phyloP scores from a whole-genome alignment of 2,797 vertebrate species.

The Cynodonichthys magdalenae region DNA sequence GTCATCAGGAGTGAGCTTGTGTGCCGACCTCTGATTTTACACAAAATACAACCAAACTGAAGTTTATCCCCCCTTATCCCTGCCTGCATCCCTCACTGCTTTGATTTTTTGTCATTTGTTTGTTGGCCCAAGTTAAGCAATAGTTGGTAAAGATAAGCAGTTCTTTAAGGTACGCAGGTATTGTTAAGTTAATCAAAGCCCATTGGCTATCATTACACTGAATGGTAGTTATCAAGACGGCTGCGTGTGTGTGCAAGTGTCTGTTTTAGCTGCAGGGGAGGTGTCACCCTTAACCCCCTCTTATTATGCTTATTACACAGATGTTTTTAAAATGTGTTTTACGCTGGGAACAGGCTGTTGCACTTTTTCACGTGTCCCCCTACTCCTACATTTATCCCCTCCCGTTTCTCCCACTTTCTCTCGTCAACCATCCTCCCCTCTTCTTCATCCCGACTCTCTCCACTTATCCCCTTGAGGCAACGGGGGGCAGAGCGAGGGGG shows the following conservation, averaged over 20 bases:
- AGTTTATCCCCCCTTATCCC: slow-evolving; percentile 34
- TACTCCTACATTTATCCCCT: slow-evolving; percentile 42
- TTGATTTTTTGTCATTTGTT: slow-evolving; percentile 31
- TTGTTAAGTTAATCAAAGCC: slow-evolving; percentile 61
- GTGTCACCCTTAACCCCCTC: slow-evolving; percentile 58
- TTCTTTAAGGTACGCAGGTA: slow-evolving; percentile 60
- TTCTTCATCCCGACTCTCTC: slow-evolving; percentile 43
- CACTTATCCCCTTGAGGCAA: slow-evolving; percentile 56
- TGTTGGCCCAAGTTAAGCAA: slow-evolving; percentile 56
- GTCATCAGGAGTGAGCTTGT: slow-evolving; percentile 20
- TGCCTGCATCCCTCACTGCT: slow-evolving; percentile 43
- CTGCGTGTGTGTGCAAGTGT: slow-evolving; percentile 27
- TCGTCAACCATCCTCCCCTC: slow-evolving; percentile 52
- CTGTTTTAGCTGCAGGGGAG: slow-evolving; percentile 34
- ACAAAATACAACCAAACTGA: slow-evolving; percentile 28
- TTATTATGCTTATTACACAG: slow-evolving; percentile 71
- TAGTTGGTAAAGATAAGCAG: slow-evolving; percentile 52
- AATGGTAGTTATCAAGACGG: slow-evolving; percentile 59
- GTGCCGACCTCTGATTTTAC: slow-evolving; percentile 22
- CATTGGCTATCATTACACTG: slow-evolving; percentile 66
- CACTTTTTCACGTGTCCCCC: slow-evolving; percentile 59
- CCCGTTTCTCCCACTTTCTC: slow-evolving; percentile 36
- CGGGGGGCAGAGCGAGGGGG: slow-evolving; percentile 22
- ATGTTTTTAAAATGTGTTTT: slow-evolving; percentile 46
- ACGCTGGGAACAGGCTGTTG: slow-evolving; percentile 66